Conservation (phyloP, 2,888 invertebrate species). For the Cryptosula pallasiana region DNA sequence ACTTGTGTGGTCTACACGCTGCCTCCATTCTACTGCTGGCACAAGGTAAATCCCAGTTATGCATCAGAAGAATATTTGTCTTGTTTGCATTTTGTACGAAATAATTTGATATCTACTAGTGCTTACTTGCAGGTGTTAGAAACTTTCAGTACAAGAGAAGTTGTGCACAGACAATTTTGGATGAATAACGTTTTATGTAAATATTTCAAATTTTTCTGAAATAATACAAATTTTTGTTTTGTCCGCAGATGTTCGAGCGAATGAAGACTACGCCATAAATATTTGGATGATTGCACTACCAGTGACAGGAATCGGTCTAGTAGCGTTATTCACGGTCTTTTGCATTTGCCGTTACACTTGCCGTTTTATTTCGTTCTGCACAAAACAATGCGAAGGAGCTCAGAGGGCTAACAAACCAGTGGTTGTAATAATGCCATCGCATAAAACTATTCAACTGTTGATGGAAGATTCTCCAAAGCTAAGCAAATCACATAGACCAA, state of each 20-base stretch:
- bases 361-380: conserved; percentile 7
- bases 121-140: no score
- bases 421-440: neutral
- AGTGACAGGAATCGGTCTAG: conserved; percentile 3
- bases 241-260: neutral
- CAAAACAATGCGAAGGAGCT: conserved; percentile 6
- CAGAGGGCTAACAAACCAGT: neutral
- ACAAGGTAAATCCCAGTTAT: no score
- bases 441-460: neutral
- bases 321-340: conserved; percentile 2
- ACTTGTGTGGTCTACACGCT: no score
- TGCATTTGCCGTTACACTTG: conserved; percentile 20
- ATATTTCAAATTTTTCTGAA: no score
- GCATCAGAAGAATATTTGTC: no score
- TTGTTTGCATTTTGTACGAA: no score
- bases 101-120: no score
- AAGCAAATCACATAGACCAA: neutral
- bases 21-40: no score
- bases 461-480: neutral
- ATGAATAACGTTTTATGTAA: no score
- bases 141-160: no score
- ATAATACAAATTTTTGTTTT: no score
- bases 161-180: no score
- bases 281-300: conserved; percentile 15
- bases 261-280: neutral